Conservation (phyloP, 2,888 invertebrate species). For the Ethmia dodecea region DNA sequence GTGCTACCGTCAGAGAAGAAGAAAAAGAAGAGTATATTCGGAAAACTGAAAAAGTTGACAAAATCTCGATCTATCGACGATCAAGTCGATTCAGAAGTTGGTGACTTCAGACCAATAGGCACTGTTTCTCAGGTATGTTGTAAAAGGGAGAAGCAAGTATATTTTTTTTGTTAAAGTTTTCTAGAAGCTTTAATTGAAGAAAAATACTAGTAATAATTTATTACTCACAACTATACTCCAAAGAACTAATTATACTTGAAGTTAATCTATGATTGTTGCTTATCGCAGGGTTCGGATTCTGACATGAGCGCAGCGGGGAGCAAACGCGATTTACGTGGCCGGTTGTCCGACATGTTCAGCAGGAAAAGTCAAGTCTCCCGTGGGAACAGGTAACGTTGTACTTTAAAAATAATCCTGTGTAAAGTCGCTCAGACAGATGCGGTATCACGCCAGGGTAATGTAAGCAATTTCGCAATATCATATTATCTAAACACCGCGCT, state of each 20-base stretch:
- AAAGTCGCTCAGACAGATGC: no score
- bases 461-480: no score
- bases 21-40: constrained; percentile 89
- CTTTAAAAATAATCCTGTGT: not conserved
- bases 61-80: constrained; percentile 91
- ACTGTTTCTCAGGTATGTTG: constrained; percentile 72
- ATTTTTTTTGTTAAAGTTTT: no score
- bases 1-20: constrained; percentile 86
- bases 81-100: constrained; percentile 63
- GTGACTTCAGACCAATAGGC: constrained; percentile 68
- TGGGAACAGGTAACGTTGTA: constrained; percentile 78
- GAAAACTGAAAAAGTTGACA: constrained; percentile 89
- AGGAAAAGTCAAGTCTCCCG: constrained; percentile 80
- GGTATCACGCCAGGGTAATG: no score
- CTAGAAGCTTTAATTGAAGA: no score
- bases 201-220: no score
- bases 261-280: no score
- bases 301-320: constrained; percentile 84
- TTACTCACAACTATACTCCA: no score
- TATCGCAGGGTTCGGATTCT: constrained; percentile 84
- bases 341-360: constrained; percentile 90
- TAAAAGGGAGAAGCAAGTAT: no score
- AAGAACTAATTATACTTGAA: no score
- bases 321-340: constrained; percentile 87
- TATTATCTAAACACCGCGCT: no score